Evolutionary conservation across 2,888 invertebrate species (phyloP).

Genomic region (Lepidocyrtinus sp.): DNA sequence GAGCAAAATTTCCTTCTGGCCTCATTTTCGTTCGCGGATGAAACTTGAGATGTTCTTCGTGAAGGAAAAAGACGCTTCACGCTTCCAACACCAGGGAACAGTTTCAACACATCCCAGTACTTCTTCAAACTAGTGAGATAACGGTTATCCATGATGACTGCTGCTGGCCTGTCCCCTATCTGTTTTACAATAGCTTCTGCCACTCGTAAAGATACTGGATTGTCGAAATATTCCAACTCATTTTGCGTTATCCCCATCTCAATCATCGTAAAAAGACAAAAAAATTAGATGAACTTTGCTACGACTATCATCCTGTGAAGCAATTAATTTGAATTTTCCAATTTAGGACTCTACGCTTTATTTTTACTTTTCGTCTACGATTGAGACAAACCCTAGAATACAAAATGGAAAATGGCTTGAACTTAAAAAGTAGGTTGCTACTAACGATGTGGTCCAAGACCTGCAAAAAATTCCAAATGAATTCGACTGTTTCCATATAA

Average conservation of each 20-base stretch:
- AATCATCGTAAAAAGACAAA: neutral
- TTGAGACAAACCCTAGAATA: no score
- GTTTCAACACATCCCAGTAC: constrained; percentile 30
- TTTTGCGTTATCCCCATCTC: neutral
- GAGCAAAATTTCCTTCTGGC: neutral
- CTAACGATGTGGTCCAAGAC: no score
- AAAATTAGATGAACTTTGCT: no score
- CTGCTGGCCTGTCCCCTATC: constrained; percentile 17
- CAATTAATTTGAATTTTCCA: no score
- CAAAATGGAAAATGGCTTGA: no score
- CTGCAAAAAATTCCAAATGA: no score
- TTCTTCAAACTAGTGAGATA: neutral
- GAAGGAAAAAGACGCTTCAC: constrained; percentile 17
- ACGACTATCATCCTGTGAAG: no score
- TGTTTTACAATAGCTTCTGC: neutral
- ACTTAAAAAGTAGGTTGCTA: no score
- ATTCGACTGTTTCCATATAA: no score
- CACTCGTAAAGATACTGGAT: neutral
- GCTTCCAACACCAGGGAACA: neutral
- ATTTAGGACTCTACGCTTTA: no score
- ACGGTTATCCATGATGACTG: constrained; percentile 27
- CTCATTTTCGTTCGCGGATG: constrained; percentile 14
- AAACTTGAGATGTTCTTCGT: neutral
- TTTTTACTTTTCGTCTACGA: no score
- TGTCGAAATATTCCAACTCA: neutral